Percentiles rank a stretch among this genome's conserved stretches.
Conservation (phyloP, 2,888 invertebrate genomes). For the Drosophila paracracens region DNA sequence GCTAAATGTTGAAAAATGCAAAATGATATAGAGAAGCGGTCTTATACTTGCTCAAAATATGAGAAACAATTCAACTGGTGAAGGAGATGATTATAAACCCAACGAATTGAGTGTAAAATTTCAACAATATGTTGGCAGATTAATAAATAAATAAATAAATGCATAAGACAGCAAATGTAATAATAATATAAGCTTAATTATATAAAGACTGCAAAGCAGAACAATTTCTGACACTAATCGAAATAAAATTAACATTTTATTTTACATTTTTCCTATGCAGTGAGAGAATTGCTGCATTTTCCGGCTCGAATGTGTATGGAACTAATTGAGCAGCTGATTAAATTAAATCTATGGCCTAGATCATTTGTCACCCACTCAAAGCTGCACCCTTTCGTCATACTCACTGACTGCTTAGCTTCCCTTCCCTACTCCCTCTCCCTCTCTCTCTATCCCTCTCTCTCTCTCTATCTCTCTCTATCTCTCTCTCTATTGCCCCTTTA, state of each 20-base stretch:
- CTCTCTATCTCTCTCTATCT: not conserved
- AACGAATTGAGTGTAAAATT: not conserved
- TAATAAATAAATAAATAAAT: not conserved
- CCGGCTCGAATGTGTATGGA: not conserved
- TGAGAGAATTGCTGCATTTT: not conserved
- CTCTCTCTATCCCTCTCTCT: not conserved
- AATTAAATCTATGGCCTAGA: not conserved
- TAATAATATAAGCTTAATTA: not conserved
- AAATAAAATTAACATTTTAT: not conserved
- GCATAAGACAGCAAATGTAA: not conserved
- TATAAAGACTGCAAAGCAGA: not conserved
- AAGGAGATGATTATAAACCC: not conserved
- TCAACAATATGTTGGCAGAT: not conserved
- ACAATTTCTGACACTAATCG: not conserved
- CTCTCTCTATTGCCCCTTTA: not conserved
- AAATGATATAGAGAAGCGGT: not conserved
- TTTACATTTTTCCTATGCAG: not conserved
- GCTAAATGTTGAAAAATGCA: not conserved
- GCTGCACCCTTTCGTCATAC: not conserved
- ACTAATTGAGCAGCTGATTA: not conserved
- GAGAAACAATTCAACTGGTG: not conserved
- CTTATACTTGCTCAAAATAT: not conserved
- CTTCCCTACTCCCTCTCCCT: no score
- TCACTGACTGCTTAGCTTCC: not conserved
- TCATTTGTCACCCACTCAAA: conserved; percentile 17